Conservation (phyloP, 2,113 vertebrate species). For the Egretta garzetta region DNA sequence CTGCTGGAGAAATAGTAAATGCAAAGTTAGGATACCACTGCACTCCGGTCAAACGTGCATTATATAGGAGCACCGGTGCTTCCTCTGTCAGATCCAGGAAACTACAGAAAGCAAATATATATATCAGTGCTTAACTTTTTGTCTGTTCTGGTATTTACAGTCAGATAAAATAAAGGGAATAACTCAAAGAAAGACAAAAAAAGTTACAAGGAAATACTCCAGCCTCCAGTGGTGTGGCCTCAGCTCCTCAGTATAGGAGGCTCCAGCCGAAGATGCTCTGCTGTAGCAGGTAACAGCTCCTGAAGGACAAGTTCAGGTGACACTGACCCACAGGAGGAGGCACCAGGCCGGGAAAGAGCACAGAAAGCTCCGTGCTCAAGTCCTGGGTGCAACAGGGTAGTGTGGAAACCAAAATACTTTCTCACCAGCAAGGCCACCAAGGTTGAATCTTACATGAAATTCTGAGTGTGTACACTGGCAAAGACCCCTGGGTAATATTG, state of each 20-base stretch:
- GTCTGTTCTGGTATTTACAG: not conserved
- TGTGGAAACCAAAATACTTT: not conserved
- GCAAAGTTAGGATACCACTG: not conserved
- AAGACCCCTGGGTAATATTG: fast-evolving
- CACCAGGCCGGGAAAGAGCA: not conserved
- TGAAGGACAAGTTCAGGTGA: not conserved
- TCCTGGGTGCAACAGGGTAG: not conserved
- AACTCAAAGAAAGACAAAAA: not conserved
- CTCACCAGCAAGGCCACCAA: not conserved
- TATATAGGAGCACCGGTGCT: not conserved
- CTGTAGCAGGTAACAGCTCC: not conserved
- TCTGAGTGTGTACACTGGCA: fast-evolving
- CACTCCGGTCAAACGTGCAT: not conserved
- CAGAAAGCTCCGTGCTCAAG: not conserved
- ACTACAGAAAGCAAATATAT: not conserved
- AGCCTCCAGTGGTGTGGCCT: not conserved
- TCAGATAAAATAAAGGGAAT: not conserved
- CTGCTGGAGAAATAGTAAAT: not conserved
- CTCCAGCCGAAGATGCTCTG: not conserved
- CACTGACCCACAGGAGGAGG: not conserved
- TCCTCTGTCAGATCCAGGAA: not conserved
- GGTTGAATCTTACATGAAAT: not conserved
- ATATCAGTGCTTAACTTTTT: not conserved
- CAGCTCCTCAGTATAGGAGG: not conserved
- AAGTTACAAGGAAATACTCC: not conserved